phyloP scores from a whole-genome alignment of 64 coral and sea anemone species.

The Porites australiensis region DNA sequence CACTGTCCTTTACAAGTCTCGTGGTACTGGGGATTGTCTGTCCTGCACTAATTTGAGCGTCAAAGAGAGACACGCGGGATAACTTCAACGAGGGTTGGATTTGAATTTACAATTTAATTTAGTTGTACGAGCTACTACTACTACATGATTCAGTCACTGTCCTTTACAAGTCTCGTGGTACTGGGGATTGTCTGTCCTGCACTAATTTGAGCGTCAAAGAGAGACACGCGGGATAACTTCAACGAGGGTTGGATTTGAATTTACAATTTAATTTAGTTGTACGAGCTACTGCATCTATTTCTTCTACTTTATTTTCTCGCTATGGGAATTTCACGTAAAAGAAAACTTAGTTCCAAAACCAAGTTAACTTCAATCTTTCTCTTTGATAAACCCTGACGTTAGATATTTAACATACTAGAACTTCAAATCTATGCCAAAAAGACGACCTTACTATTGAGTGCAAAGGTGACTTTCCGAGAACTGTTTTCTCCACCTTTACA shows the following conservation, averaged over 20 bases:
- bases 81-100: neutral
- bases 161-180: too few species aligned
- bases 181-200: too few species aligned
- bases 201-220: too few species aligned
- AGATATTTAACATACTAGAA: neutral
- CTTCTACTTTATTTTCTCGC: neutral
- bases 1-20: too few species aligned
- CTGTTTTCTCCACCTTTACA: neutral
- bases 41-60: too few species aligned
- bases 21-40: too few species aligned
- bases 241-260: neutral
- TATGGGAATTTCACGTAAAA: neutral
- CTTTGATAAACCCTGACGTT: neutral
- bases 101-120: neutral
- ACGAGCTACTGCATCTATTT: neutral
- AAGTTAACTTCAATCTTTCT: neutral
- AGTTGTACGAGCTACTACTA: neutral
- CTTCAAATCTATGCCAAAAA: neutral
- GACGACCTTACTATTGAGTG: neutral
- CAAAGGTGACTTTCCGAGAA: constrained; percentile 6
- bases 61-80: neutral
- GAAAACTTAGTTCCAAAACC: neutral
- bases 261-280: neutral
- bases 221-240: neutral
- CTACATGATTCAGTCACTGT: too few species aligned